A percentile compares a stretch with the other conserved stretches of the same genome.
These are phyloP conservation scores for Aphidoletes aphidimyza DNA, from an alignment of 2,888 invertebrate species.

Conservation along the genomic window DNA sequence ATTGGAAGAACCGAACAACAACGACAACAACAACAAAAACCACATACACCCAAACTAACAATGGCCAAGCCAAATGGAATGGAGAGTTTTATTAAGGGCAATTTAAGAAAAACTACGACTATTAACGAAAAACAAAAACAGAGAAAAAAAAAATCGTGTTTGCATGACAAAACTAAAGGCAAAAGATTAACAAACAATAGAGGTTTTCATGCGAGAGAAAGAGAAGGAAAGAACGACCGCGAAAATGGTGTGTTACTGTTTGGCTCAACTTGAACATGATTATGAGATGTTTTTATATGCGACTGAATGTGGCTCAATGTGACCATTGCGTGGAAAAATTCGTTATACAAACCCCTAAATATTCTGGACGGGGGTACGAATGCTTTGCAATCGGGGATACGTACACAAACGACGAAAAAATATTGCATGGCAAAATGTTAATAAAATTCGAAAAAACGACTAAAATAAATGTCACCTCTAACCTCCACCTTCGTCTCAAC, in stretches of 20 bases:
- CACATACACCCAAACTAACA: no score
- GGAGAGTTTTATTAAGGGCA: background rate
- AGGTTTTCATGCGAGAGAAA: background rate
- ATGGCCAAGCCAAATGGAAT: background rate
- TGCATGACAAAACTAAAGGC: background rate
- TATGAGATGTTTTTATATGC: conserved; percentile 2
- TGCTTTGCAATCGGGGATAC: background rate
- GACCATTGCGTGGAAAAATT: conserved; percentile 15
- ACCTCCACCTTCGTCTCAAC: conserved; percentile 6
- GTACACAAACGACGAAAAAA: no score
- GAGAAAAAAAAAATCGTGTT: no score
- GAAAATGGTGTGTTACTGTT: background rate
- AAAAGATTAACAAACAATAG: conserved; percentile 1
- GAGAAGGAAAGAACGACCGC: background rate
- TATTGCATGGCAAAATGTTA: conserved; percentile 23
- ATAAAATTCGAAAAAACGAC: background rate
- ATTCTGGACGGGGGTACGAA: background rate
- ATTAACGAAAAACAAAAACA: conserved; percentile 27
- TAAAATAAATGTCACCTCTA: conserved; percentile 28
- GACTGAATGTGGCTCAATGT: background rate
- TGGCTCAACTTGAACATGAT: background rate
- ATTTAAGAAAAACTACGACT: conserved; percentile 27
- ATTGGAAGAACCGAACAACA: background rate
- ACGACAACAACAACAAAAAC: background rate
- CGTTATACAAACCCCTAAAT: background rate